phyloP scores from a whole-genome alignment of 2,888 invertebrate species.

The Lasius platythorax region DNA sequence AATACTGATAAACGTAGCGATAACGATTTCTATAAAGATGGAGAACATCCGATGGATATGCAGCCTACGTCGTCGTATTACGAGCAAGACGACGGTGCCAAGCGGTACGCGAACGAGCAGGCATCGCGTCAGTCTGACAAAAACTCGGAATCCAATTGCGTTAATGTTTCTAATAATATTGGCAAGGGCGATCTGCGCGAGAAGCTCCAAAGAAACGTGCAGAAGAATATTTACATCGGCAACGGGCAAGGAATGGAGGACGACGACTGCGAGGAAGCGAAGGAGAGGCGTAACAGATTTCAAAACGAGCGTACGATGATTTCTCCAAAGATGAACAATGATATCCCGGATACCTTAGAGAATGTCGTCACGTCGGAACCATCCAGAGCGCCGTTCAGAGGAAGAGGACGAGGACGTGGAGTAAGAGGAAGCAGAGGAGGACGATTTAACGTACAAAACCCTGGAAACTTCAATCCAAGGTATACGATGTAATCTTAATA shows the following conservation, averaged over 20 bases:
- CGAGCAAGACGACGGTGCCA: slow-evolving; percentile 74
- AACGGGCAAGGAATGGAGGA: slow-evolving; percentile 81
- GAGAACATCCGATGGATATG: slow-evolving; percentile 70
- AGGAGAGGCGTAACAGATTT: slow-evolving; percentile 83
- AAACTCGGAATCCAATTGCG: slow-evolving; percentile 68
- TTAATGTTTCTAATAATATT: slow-evolving; percentile 68
- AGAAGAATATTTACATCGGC: slow-evolving; percentile 72
- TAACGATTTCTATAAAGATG: slow-evolving; percentile 82
- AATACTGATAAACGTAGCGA: slow-evolving; percentile 79
- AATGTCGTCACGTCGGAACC: slow-evolving; percentile 82
- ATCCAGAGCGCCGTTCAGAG: slow-evolving; percentile 74
- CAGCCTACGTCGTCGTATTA: slow-evolving; percentile 72
- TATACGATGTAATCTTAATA: slow-evolving; percentile 51
- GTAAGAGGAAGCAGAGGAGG: slow-evolving; percentile 72
- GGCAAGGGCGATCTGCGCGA: slow-evolving; percentile 81
- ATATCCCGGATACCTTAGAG: slow-evolving; percentile 84
- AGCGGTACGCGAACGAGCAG: slow-evolving; percentile 62
- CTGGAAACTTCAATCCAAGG: slow-evolving; percentile 78
- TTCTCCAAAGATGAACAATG: slow-evolving; percentile 81
- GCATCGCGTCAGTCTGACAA: slow-evolving; percentile 70
- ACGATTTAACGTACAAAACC: slow-evolving; percentile 76
- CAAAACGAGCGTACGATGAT: slow-evolving; percentile 82
- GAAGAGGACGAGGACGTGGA: slow-evolving; percentile 77
- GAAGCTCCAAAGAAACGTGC: slow-evolving; percentile 81
- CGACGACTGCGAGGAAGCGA: slow-evolving; percentile 83